Percentiles rank a stretch among this genome's conserved stretches.
These are phyloP conservation scores for Drosophila orena DNA, from an alignment of 1,140 invertebrate species.

Conservation along the genomic window DNA sequence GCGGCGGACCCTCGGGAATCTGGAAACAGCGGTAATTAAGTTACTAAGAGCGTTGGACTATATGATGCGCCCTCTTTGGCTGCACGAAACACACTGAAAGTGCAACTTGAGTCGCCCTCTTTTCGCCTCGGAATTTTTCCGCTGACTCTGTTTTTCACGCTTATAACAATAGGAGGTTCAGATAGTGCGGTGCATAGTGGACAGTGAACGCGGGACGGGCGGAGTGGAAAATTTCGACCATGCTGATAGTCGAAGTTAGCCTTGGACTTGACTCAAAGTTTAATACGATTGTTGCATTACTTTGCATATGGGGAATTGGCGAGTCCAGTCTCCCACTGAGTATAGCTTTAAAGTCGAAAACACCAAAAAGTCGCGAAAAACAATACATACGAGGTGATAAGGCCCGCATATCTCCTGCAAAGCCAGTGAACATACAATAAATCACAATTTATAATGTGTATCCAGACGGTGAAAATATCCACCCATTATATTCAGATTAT, in stretches of 20 bases:
- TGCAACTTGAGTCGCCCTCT: constrained; percentile 34
- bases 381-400: constrained; percentile 55
- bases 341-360: constrained; percentile 46
- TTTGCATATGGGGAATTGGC: constrained; percentile 33
- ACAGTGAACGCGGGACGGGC: constrained; percentile 21
- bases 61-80: constrained; percentile 31
- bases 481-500: constrained; percentile 37
- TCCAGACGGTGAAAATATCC: constrained; percentile 37
- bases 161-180: constrained; percentile 34
- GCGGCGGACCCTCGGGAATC: constrained; percentile 56
- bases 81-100: constrained; percentile 56
- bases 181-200: constrained; percentile 29
- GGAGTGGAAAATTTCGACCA: constrained; percentile 44
- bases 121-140: constrained; percentile 66
- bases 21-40: constrained; percentile 25
- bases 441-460: constrained; percentile 44
- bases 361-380: constrained; percentile 47
- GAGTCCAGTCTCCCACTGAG: constrained; percentile 48
- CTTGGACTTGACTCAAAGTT: constrained; percentile 53
- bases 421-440: constrained; percentile 14
- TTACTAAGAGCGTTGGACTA: constrained; percentile 2
- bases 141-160: constrained; percentile 58
- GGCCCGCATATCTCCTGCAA: constrained; percentile 25
- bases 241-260: constrained; percentile 36
- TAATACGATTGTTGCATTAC: constrained; percentile 1